These are phyloP conservation scores for Diachasmimorpha longicaudata DNA, from an alignment of 1,140 invertebrate species.

Conservation along the genomic window DNA sequence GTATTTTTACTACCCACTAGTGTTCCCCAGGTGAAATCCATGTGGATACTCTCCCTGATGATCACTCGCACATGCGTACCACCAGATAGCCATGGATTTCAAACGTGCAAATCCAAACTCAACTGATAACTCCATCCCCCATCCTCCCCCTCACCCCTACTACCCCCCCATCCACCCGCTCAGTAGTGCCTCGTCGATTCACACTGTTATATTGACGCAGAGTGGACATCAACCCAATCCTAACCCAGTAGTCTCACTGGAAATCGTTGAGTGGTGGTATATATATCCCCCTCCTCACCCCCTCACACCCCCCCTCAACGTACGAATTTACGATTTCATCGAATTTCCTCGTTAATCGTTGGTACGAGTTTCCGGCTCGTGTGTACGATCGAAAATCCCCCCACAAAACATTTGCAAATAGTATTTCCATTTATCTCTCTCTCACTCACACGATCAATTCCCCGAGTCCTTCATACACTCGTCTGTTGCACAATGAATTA, in stretches of 20 bases:
- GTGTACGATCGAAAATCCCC: neutral
- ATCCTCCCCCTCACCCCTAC: no score
- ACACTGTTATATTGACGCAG: slow-evolving; percentile 5
- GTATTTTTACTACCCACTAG: slow-evolving; percentile 26
- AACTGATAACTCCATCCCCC: neutral
- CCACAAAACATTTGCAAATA: slow-evolving; percentile 13
- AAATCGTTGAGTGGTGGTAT: neutral
- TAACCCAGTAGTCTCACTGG: neutral
- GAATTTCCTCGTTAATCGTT: slow-evolving; percentile 46
- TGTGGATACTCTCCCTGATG: neutral
- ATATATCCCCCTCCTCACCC: no score
- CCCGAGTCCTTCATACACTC: neutral
- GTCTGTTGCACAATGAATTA: neutral
- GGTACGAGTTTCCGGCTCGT: slow-evolving; percentile 36
- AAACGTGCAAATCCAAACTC: neutral
- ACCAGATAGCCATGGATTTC: neutral
- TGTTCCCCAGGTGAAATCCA: neutral
- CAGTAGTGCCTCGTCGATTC: neutral
- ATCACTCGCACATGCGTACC: neutral
- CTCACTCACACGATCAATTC: neutral
- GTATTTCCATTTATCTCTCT: slow-evolving; percentile 12
- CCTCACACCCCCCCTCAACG: slow-evolving; percentile 25
- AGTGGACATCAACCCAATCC: neutral
- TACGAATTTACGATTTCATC: slow-evolving; percentile 49
- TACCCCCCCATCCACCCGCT: no score